Evolutionary conservation across 2,113 vertebrate genomes (phyloP).

Genomic region (Aspiorhynchus laticeps): DNA sequence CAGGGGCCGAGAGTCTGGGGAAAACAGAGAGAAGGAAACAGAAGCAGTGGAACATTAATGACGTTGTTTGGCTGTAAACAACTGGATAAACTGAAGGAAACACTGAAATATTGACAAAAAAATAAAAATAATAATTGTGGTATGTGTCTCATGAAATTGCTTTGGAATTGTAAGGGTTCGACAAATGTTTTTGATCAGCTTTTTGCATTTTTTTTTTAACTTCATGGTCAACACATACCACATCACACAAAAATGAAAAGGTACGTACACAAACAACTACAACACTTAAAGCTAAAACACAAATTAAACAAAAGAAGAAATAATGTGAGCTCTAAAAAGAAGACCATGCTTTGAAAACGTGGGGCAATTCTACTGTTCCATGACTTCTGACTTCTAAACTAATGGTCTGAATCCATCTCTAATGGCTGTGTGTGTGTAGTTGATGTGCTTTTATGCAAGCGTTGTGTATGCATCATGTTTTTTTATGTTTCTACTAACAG

Average conservation of each 20-base stretch:
- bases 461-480: constrained; percentile 2
- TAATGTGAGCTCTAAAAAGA: constrained; percentile 71
- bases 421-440: constrained; percentile 18
- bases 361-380: constrained; percentile 57
- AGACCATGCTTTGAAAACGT: constrained; percentile 75
- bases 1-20: constrained; percentile 93
- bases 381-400: constrained; percentile 39
- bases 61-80: constrained; percentile 40
- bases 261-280: constrained; percentile 50
- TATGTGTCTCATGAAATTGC: constrained; percentile 65
- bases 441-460: neutral
- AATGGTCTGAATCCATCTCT: constrained; percentile 38
- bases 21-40: constrained; percentile 26
- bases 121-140: constrained; percentile 50
- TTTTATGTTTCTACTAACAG: constrained; percentile 52
- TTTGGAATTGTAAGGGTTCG: neutral
- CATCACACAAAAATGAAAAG: constrained; percentile 60
- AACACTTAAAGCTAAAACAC: constrained; percentile 61
- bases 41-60: constrained; percentile 43
- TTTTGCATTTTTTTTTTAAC: constrained; percentile 6
- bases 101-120: constrained; percentile 4
- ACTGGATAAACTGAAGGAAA: constrained; percentile 15
- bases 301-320: constrained; percentile 64
- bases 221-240: constrained; percentile 74
- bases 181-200: constrained; percentile 9